Conservation (phyloP, 2,888 invertebrate species). For the Philhelius pedissequus region DNA sequence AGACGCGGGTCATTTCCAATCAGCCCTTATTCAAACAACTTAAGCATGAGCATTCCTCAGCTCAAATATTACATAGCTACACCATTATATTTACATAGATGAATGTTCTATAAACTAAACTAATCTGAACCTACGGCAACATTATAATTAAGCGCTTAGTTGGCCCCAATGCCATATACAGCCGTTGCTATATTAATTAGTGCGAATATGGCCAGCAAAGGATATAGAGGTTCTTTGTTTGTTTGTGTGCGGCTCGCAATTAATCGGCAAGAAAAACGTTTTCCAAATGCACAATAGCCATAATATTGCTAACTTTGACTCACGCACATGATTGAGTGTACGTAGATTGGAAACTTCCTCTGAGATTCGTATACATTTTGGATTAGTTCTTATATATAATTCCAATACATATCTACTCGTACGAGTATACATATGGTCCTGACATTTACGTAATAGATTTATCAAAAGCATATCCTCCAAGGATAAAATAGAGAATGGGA, state of each 20-base stretch:
- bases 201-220: conserved; percentile 18
- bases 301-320: background rate
- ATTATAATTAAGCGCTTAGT: conserved; percentile 18
- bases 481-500: background rate
- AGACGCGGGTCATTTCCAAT: background rate
- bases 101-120: background rate
- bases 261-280: conserved; percentile 26
- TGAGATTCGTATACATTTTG: background rate
- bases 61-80: background rate
- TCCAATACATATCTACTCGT: no score
- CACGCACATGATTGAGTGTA: background rate
- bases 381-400: background rate
- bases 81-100: background rate
- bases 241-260: conserved; percentile 9
- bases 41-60: background rate
- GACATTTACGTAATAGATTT: conserved; percentile 53
- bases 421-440: no score
- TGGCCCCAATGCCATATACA: conserved; percentile 3
- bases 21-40: background rate
- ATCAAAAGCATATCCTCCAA: conserved; percentile 41
- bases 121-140: conserved; percentile 7
- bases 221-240: conserved; percentile 16
- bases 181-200: conserved; percentile 43
- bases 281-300: background rate
- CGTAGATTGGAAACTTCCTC: background rate